Base-by-base conservation (phyloP, 2,113 vertebrate genomes). In the Nibea albiflora region DNA sequence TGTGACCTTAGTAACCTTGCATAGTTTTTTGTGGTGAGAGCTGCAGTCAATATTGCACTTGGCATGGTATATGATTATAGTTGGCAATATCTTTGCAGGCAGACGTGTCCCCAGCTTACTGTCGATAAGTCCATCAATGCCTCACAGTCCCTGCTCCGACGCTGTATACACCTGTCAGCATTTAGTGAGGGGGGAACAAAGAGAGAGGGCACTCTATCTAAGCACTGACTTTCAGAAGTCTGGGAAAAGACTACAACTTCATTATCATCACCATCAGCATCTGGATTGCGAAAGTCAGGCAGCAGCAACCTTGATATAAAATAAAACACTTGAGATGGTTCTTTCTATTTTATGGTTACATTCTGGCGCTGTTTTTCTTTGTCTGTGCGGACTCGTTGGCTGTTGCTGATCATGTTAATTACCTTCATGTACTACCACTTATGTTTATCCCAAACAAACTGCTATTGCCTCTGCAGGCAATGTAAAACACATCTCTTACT, bases 121-220 rank as follows among this genome's bases (percentile, higher is more conserved):
- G 81, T 89, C 77, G 26, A 84, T 88, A 88, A 76, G 81, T 69
- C 64, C 28, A 46, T 90, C 76, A 72, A 80, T 81, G 69, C 49
- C 66, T 50, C 56, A 15, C 70, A 19, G 31, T 46, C 24, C 64
- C 60, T 15, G 42, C 58, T 67, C 64, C 42, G 74, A 52, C 6
- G 26, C 61, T 11, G 78, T 67, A 69, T 76, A 54, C 39, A 84
- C 42, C 80, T 79, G 77, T 88, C 90, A 90, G 81, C 83, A 70
- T 81, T 89, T 85, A 77, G 52, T 31, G 17, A 73, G 47, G 54
- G 10, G 24, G 46, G 61, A 53, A 68, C 66, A 54, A 68, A 57
- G 44, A 54, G 8, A 56, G 58, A 80, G 80, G 53, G 44, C 64
- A 71, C 15, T 35, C 7, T 35, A 66, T 61, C 56, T 20, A 15